phyloP scores from a whole-genome alignment of 2,888 invertebrate species.

The Clunio marinus region DNA sequence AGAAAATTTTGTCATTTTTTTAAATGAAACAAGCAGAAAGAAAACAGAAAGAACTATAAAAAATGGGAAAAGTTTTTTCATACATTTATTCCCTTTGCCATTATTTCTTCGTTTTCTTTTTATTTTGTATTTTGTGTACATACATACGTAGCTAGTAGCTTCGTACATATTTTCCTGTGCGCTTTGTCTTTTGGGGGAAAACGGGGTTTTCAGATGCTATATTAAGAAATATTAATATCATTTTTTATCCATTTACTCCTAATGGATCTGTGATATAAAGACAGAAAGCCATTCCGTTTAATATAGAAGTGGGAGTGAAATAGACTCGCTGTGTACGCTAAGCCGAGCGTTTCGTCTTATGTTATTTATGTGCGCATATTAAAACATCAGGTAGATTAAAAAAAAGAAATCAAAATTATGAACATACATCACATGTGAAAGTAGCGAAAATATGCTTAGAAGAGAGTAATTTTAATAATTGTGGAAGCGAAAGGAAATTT shows the following conservation, averaged over 20 bases:
- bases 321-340: no score
- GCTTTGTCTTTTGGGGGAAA: conserved; percentile 1
- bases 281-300: conserved; percentile 4
- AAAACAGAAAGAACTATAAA: conserved; percentile 9
- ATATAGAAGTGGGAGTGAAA: no score
- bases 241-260: conserved; percentile 38
- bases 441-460: no score
- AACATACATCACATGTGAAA: no score
- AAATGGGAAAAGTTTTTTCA: conserved; percentile 19
- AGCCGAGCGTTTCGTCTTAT: no score
- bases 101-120: not conserved
- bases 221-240: conserved; percentile 36
- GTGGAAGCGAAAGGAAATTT: not conserved
- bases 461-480: not conserved
- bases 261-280: conserved; percentile 20
- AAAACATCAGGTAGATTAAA: not conserved
- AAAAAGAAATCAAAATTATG: no score
- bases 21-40: not conserved
- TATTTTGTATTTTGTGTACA: no score
- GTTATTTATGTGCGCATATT: no score
- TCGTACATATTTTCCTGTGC: no score
- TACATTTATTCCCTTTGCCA: conserved; percentile 13
- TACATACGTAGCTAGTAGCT: no score
- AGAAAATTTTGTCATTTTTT: conserved; percentile 15
- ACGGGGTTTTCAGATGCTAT: not conserved